A percentile compares a stretch with the other conserved stretches of the same genome.
Conservation (phyloP, 2,888 invertebrate species). For the Leptinotarsa peninsularis region DNA sequence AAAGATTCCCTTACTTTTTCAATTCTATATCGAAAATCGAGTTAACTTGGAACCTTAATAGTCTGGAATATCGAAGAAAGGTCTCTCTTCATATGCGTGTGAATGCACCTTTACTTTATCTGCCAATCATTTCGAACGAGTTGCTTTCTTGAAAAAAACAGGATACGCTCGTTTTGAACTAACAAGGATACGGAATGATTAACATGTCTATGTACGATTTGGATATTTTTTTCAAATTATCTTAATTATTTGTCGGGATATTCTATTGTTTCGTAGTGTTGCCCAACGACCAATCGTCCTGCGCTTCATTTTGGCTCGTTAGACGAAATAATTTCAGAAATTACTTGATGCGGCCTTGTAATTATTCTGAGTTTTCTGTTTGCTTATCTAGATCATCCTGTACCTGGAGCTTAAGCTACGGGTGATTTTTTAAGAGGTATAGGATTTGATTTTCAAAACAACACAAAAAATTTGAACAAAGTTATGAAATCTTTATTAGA, state of each 20-base stretch:
- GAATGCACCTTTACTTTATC: conserved; percentile 19
- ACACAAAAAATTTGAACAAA: too few species aligned
- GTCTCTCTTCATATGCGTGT: background rate
- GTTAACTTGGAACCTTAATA: too few species aligned
- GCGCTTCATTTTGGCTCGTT: conserved; percentile 21
- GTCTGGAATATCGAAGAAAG: too few species aligned
- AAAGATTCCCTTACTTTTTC: too few species aligned
- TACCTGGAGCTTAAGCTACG: background rate
- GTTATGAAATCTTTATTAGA: too few species aligned
- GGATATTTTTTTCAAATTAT: conserved; percentile 16
- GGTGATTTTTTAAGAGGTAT: too few species aligned
- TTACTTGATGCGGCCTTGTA: conserved; percentile 8
- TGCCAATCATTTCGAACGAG: conserved; percentile 36
- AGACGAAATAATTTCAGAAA: conserved; percentile 12
- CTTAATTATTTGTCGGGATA: background rate
- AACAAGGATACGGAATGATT: conserved; percentile 9
- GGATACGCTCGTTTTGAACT: conserved; percentile 22
- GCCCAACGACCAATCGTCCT: conserved; percentile 10
- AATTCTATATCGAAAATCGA: too few species aligned
- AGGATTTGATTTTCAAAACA: too few species aligned
- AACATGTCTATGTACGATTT: background rate
- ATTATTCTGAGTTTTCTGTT: conserved; percentile 1
- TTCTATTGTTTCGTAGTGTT: conserved; percentile 25
- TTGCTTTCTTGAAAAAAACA: conserved; percentile 12
- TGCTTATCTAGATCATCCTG: background rate